Conservation (phyloP, 2,113 vertebrate species). For the Podarcis raffonei region DNA sequence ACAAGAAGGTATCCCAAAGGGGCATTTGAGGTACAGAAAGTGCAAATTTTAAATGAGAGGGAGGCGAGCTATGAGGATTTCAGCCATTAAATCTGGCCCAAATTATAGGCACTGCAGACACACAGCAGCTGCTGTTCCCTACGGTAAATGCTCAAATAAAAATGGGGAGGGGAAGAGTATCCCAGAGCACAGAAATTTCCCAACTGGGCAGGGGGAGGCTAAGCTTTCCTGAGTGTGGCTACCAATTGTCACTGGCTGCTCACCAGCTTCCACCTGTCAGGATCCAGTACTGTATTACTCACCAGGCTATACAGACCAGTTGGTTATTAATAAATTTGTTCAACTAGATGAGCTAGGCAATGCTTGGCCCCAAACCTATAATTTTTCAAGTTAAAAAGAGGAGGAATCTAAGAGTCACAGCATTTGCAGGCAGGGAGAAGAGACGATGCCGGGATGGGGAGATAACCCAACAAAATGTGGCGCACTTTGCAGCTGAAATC, state of each 20-base stretch:
- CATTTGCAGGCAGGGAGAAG: too few relatives aligned
- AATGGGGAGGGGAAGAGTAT: slow-evolving; percentile 7
- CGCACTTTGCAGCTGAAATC: slow-evolving; percentile 11
- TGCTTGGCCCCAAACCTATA: background rate
- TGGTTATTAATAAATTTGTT: background rate
- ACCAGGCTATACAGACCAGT: background rate
- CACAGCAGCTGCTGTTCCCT: slow-evolving; percentile 28
- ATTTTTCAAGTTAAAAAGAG: slow-evolving; percentile 23
- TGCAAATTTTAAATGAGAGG: slow-evolving; percentile 50
- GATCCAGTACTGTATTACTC: slow-evolving; percentile 23
- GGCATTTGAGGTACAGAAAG: slow-evolving; percentile 49
- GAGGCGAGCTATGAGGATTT: slow-evolving; percentile 36
- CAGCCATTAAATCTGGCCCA: slow-evolving; percentile 39
- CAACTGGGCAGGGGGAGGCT: slow-evolving; percentile 26
- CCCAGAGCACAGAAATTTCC: slow-evolving; percentile 33
- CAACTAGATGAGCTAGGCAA: background rate
- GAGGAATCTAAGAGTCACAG: background rate
- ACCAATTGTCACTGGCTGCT: slow-evolving; percentile 15
- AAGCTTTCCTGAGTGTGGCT: slow-evolving; percentile 25
- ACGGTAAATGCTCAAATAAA: slow-evolving; percentile 43
- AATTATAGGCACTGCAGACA: slow-evolving; percentile 55
- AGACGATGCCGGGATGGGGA: background rate
- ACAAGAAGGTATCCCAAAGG: slow-evolving; percentile 33
- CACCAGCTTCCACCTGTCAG: background rate
- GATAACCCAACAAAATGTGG: background rate